phyloP scores from a whole-genome alignment of 2,797 vertebrate genomes.

The Trichosurus vulpecula region DNA sequence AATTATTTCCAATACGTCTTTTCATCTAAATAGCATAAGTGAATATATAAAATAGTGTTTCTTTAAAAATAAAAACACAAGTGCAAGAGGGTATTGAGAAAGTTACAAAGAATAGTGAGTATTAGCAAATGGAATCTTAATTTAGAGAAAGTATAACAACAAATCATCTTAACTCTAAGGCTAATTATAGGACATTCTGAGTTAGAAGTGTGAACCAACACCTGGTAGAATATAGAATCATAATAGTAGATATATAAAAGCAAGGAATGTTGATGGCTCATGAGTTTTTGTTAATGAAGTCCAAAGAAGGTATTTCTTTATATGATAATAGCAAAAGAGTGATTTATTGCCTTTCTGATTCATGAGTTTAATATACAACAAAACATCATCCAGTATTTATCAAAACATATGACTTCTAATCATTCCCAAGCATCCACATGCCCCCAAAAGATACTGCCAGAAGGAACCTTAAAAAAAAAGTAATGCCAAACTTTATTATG shows the following conservation, averaged over 20 bases:
- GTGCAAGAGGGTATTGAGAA: neutral
- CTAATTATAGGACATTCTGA: neutral
- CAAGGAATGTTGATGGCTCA: neutral
- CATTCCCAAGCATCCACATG: neutral
- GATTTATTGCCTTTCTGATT: neutral
- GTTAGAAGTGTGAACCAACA: neutral
- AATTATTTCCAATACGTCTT: neutral
- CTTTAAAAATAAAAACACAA: neutral
- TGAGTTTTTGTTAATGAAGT: neutral
- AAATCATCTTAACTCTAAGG: neutral
- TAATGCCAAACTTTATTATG: neutral
- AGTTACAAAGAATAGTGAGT: neutral
- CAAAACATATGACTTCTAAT: neutral
- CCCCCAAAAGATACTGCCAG: neutral
- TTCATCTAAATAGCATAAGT: neutral
- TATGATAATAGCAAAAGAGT: neutral
- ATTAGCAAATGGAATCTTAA: neutral
- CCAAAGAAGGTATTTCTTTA: neutral
- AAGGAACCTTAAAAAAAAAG: neutral
- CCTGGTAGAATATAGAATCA: neutral
- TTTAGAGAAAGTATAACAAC: neutral
- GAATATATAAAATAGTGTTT: neutral
- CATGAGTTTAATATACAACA: neutral
- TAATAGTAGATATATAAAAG: neutral
- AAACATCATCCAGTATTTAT: neutral